phyloP scores from a whole-genome alignment of 2,888 invertebrate genomes.

The Eurytoma adleriae region DNA sequence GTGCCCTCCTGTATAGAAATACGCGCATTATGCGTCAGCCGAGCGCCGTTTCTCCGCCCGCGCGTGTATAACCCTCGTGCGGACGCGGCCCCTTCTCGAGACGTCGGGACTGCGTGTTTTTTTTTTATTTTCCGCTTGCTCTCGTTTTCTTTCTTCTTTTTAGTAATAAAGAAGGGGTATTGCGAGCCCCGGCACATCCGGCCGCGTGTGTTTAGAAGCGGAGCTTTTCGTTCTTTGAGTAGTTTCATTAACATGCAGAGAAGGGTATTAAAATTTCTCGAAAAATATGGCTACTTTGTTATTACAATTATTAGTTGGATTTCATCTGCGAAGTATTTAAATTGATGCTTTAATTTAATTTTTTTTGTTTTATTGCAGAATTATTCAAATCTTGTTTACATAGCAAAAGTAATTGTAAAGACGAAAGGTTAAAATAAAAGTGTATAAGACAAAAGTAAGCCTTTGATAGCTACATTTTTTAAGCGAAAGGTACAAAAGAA shows the following conservation, averaged over 20 bases:
- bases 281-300: too few relatives aligned
- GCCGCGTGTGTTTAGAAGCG: not conserved
- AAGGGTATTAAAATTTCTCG: slow-evolving; percentile 9
- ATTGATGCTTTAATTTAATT: too few relatives aligned
- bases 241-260: slow-evolving; percentile 19
- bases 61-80: not conserved
- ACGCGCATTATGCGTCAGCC: slow-evolving; percentile 64
- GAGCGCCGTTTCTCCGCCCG: slow-evolving; percentile 50
- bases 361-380: too few relatives aligned
- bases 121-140: slow-evolving; percentile 11
- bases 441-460: too few relatives aligned
- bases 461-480: too few relatives aligned
- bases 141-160: slow-evolving; percentile 29
- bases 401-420: too few relatives aligned
- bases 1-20: slow-evolving; percentile 63
- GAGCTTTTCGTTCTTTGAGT: not conserved
- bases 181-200: not conserved
- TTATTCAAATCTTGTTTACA: too few relatives aligned
- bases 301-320: too few relatives aligned
- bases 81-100: slow-evolving; percentile 10
- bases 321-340: too few relatives aligned
- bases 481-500: too few relatives aligned
- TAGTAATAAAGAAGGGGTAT: slow-evolving; percentile 51
- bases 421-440: too few relatives aligned
- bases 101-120: slow-evolving; percentile 5